Conservation (phyloP, 2,797 vertebrate species). For the Potorous gilbertii region DNA sequence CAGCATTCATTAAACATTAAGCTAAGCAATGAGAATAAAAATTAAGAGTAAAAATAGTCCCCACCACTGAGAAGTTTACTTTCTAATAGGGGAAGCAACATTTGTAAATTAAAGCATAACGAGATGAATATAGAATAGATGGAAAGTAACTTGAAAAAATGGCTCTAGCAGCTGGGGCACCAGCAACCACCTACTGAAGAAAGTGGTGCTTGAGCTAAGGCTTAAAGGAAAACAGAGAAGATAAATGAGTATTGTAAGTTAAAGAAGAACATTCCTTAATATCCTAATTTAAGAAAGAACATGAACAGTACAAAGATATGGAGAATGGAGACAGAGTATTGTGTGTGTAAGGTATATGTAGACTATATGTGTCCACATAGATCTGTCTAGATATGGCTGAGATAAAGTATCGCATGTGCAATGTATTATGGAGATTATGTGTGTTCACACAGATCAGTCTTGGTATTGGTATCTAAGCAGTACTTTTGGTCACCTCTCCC, state of each 20-base stretch:
- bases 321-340: not conserved
- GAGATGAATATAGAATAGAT: not conserved
- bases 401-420: not conserved
- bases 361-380: not conserved
- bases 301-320: not conserved
- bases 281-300: too few species aligned
- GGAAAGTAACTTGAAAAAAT: not conserved
- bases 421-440: too few species aligned
- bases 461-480: not conserved
- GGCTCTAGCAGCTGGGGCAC: not conserved
- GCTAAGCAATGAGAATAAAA: not conserved
- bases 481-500: not conserved
- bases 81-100: not conserved
- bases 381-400: not conserved
- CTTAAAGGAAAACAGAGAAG: not conserved
- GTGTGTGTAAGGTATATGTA: not conserved
- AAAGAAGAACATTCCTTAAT: not conserved
- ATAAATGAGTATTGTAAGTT: not conserved
- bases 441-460: not conserved
- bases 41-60: not conserved
- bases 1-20: not conserved
- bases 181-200: not conserved
- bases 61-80: not conserved
- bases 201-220: not conserved
- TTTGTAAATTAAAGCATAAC: not conserved